phyloP scores from a whole-genome alignment of 2,113 vertebrate species.

The Periophthalmus modestus region DNA sequence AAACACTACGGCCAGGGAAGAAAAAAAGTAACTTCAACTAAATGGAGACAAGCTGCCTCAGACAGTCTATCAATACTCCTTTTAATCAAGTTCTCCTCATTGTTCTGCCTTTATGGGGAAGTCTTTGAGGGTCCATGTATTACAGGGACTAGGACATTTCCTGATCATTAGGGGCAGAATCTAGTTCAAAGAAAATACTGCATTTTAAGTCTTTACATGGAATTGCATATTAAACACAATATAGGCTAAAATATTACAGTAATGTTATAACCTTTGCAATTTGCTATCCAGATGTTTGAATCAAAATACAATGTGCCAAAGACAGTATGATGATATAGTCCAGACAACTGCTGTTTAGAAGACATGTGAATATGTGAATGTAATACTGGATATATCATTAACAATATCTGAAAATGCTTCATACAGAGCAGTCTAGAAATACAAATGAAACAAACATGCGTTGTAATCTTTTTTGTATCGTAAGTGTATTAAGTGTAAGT shows the following conservation, averaged over 20 bases:
- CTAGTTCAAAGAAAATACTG: neutral
- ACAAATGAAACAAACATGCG: no score
- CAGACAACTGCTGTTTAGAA: no score
- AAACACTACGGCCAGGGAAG: slow-evolving; percentile 50
- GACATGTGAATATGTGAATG: no score
- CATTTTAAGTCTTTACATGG: neutral
- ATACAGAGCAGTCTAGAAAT: no score
- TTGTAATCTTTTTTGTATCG: no score
- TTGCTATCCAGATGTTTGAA: neutral
- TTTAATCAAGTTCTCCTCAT: slow-evolving; percentile 66
- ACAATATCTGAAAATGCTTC: no score
- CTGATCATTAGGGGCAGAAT: neutral
- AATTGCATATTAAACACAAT: neutral
- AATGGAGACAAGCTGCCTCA: slow-evolving; percentile 56
- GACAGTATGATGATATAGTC: neutral
- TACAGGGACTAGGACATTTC: neutral
- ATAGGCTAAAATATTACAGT: neutral
- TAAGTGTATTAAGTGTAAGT: no score
- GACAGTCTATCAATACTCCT: slow-evolving; percentile 66
- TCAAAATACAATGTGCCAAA: neutral
- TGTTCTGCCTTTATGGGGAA: slow-evolving; percentile 40
- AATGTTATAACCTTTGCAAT: neutral
- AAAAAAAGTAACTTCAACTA: slow-evolving; percentile 54
- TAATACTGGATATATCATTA: no score
- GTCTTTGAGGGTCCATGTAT: slow-evolving; percentile 3